These are phyloP conservation scores for Brotula barbata DNA, from an alignment of 2,797 vertebrate species.

Conservation along the genomic window DNA sequence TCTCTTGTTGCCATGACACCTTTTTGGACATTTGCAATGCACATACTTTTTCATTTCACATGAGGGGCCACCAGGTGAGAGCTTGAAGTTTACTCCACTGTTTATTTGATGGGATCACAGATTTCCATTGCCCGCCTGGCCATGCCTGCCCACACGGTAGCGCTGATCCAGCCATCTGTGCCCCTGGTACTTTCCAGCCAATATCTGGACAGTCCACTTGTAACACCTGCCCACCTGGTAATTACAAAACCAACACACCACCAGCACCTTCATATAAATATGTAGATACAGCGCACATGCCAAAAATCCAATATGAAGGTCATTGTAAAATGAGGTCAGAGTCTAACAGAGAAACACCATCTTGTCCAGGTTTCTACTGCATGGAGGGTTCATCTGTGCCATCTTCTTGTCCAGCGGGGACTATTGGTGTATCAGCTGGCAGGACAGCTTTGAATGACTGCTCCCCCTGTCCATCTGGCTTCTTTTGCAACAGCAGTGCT, in stretches of 20 bases:
- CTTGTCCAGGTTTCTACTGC: conserved; percentile 78
- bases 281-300: not conserved
- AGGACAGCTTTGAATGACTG: conserved; percentile 68
- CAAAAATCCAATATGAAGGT: not conserved
- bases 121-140: conserved; percentile 78
- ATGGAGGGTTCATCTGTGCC: conserved; percentile 66
- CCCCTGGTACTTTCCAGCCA: conserved; percentile 84
- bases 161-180: conserved; percentile 77
- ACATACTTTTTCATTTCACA: conserved; percentile 6
- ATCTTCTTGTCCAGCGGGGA: conserved; percentile 72
- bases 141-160: conserved; percentile 75
- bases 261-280: not conserved
- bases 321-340: not conserved
- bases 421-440: conserved; percentile 59
- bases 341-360: not conserved
- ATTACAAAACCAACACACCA: conserved; percentile 23
- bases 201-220: conserved; percentile 75
- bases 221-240: conserved; percentile 75
- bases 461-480: conserved; percentile 79
- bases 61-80: not conserved
- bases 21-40: not conserved
- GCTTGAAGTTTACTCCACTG: conserved; percentile 9
- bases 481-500: conserved; percentile 77
- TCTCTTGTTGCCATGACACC: conserved; percentile 41
- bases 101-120: conserved; percentile 60